Evolutionary conservation across 2,888 invertebrate species (phyloP).

Genomic region (Ctenicera cuprea): DNA sequence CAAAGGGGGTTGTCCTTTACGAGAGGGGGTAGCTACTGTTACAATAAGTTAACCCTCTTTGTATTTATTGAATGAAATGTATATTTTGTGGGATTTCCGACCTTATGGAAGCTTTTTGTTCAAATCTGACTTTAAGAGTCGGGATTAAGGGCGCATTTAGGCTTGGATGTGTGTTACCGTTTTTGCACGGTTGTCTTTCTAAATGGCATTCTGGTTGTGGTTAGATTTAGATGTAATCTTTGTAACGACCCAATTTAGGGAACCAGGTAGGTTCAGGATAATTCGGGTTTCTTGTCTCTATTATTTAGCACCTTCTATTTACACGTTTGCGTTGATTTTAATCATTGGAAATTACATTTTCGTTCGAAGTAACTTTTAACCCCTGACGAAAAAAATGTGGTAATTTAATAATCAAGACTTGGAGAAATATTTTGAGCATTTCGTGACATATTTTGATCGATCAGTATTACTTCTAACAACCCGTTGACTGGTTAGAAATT

Average conservation of each 20-base stretch:
- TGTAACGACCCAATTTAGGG: slow-evolving; percentile 45
- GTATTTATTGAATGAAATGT: slow-evolving; percentile 70
- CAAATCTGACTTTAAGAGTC: slow-evolving; percentile 57
- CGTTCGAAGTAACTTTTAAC: too few species aligned
- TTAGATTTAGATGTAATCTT: slow-evolving; percentile 65
- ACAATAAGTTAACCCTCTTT: slow-evolving; percentile 71
- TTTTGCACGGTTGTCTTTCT: slow-evolving; percentile 71
- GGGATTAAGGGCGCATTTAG: slow-evolving; percentile 57
- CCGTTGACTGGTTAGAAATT: slow-evolving; percentile 46
- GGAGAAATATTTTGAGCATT: neutral
- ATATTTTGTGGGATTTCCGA: slow-evolving; percentile 66
- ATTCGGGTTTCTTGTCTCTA: slow-evolving; percentile 21
- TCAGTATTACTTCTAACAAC: slow-evolving; percentile 43
- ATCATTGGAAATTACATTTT: too few species aligned
- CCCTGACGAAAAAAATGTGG: too few species aligned
- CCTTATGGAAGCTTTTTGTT: slow-evolving; percentile 58
- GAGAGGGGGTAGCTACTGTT: slow-evolving; percentile 69
- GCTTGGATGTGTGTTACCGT: slow-evolving; percentile 62
- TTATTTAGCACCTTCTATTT: slow-evolving; percentile 7
- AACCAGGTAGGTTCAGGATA: slow-evolving; percentile 42
- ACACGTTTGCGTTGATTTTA: neutral
- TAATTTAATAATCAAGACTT: neutral
- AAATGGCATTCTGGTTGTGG: slow-evolving; percentile 65
- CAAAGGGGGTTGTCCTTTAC: slow-evolving; percentile 68
- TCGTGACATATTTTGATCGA: slow-evolving; percentile 54